Conservation (phyloP, 2,888 invertebrate genomes). For the Oscheius sp. region DNA sequence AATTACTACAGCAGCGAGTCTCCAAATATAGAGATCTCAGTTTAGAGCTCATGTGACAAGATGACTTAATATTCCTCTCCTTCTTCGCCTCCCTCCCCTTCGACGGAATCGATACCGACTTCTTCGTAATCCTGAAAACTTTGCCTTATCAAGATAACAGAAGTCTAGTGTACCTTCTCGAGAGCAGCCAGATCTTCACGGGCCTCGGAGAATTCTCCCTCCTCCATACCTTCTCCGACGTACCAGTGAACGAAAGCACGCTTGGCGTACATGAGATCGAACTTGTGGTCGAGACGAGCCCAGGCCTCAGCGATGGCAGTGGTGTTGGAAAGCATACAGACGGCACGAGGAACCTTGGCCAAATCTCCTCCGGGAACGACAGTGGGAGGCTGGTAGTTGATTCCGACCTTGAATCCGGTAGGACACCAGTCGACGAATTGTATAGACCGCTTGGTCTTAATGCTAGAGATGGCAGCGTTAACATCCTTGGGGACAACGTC, state of each 20-base stretch:
- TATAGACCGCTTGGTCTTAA: constrained; percentile 88
- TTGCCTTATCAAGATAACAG: no score
- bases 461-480: constrained; percentile 91
- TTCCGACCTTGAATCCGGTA: constrained; percentile 67
- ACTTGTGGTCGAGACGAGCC: constrained; percentile 83
- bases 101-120: constrained; percentile 60
- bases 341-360: constrained; percentile 80
- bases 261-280: constrained; percentile 80
- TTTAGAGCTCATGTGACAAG: constrained; percentile 4
- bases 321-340: constrained; percentile 82
- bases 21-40: neutral
- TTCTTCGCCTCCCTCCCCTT: constrained; percentile 49
- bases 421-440: constrained; percentile 83
- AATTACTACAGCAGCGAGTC: constrained; percentile 27
- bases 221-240: constrained; percentile 67
- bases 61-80: constrained; percentile 49
- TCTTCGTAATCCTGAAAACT: constrained; percentile 57
- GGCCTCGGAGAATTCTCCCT: constrained; percentile 72
- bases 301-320: constrained; percentile 81
- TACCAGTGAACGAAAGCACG: constrained; percentile 74
- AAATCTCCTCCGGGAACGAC: constrained; percentile 93
- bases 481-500: constrained; percentile 94
- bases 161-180: constrained; percentile 47
- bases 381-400: constrained; percentile 76
- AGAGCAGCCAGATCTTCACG: constrained; percentile 69